A percentile compares a stretch with the other conserved stretches of the same genome.
phyloP scores from a whole-genome alignment of 2,888 invertebrate genomes.

The Ommatoiulus sabulosus region DNA sequence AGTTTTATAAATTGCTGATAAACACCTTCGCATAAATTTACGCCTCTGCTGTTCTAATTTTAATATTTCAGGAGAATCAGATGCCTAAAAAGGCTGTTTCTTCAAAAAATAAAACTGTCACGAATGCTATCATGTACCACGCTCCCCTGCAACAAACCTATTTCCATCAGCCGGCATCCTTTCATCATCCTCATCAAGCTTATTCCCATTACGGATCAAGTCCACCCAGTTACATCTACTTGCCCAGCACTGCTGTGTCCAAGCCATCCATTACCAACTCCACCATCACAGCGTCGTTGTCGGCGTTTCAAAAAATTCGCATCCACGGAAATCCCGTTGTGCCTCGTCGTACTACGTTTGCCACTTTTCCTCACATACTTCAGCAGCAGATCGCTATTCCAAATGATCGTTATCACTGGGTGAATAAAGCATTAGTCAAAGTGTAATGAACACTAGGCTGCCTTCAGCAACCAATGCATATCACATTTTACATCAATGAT shows the following conservation, averaged over 20 bases:
- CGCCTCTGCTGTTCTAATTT: background rate
- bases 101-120: background rate
- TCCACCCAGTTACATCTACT: background rate
- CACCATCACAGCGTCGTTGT: background rate
- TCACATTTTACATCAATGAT: background rate
- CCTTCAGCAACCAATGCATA: background rate
- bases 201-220: slow-evolving; percentile 13
- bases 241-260: background rate
- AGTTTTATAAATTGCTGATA: background rate
- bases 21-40: background rate
- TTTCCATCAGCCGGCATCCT: background rate
- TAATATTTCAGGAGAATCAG: background rate
- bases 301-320: background rate
- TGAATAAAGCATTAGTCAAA: slow-evolving; percentile 54
- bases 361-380: background rate
- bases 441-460: slow-evolving; percentile 1
- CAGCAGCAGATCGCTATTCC: slow-evolving; percentile 38
- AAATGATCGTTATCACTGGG: slow-evolving; percentile 55
- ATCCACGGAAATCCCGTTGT: background rate
- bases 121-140: background rate
- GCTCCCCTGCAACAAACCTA: background rate
- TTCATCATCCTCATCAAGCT: slow-evolving; percentile 2
- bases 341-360: background rate
- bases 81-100: background rate
- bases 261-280: background rate